A percentile compares a stretch with the other conserved stretches of the same genome.
phyloP scores from a whole-genome alignment of 2,113 vertebrate genomes.

The Pteropus alecto region DNA sequence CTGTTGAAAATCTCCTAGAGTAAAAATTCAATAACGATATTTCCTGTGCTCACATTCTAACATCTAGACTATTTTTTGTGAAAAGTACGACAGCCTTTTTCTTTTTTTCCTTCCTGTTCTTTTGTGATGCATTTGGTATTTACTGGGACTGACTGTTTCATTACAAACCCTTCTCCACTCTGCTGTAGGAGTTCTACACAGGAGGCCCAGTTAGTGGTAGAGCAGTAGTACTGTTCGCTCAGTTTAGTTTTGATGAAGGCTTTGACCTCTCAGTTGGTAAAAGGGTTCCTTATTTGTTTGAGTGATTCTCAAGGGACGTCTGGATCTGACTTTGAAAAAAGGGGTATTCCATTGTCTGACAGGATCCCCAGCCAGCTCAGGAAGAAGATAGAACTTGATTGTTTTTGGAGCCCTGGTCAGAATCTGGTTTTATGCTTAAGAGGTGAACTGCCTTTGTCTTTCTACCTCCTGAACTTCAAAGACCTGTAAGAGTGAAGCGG shows the following conservation, averaged over 20 bases:
- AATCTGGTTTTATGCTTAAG: neutral
- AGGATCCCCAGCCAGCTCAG: neutral
- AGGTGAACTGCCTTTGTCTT: neutral
- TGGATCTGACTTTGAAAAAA: neutral
- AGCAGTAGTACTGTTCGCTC: neutral
- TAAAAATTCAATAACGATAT: neutral
- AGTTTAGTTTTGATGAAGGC: constrained; percentile 31
- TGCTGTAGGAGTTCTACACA: neutral
- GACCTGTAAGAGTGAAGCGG: neutral
- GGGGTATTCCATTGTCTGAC: neutral
- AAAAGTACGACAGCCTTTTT: neutral
- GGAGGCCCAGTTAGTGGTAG: neutral
- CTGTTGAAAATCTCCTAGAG: neutral
- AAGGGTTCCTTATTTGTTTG: constrained; percentile 1
- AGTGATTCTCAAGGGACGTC: constrained; percentile 7
- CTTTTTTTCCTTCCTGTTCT: neutral
- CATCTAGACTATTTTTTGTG: neutral
- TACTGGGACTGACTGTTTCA: neutral
- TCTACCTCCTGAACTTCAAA: neutral
- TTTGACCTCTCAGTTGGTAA: constrained; percentile 28
- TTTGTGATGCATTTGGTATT: constrained; percentile 1
- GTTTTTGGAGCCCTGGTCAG: neutral
- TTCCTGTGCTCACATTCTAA: neutral
- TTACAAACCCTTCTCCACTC: neutral
- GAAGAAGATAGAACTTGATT: constrained; percentile 21